Conservation (phyloP, 1,140 invertebrate species). For the Adelges cooleyi region DNA sequence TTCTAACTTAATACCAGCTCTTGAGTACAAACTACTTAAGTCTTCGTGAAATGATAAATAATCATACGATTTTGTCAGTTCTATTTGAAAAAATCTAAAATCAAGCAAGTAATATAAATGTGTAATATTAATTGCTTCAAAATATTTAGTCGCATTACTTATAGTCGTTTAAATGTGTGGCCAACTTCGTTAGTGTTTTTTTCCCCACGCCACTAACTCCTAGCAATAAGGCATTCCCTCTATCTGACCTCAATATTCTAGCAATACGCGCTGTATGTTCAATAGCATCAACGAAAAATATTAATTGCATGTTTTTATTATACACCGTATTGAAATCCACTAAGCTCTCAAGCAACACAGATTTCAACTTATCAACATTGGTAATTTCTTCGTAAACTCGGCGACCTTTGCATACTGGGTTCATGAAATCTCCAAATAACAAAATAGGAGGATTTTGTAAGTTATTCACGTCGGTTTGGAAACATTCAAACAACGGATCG, state of each 20-base stretch:
- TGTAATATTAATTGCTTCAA: background rate
- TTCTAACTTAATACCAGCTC: constrained; percentile 57
- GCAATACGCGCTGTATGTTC: constrained; percentile 87
- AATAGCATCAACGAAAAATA: constrained; percentile 89
- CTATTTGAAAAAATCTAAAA: constrained; percentile 70
- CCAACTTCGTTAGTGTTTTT: constrained; percentile 77
- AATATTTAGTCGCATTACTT: constrained; percentile 41
- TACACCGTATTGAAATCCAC: constrained; percentile 11
- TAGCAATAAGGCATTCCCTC: constrained; percentile 73
- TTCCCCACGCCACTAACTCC: constrained; percentile 86
- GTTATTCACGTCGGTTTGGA: constrained; percentile 51
- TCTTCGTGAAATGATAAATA: constrained; percentile 49
- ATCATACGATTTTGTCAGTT: constrained; percentile 56
- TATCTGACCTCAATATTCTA: constrained; percentile 80
- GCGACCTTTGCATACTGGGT: constrained; percentile 57
- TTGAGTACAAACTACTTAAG: constrained; percentile 55
- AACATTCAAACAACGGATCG: constrained; percentile 51
- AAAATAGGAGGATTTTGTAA: constrained; percentile 50
- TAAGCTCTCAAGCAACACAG: constrained; percentile 46
- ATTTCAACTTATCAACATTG: constrained; percentile 60
- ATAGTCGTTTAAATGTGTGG: constrained; percentile 89
- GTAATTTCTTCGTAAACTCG: constrained; percentile 73
- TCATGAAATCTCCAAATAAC: constrained; percentile 79
- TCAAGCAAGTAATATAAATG: constrained; percentile 20
- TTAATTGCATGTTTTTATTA: constrained; percentile 64